Conservation (phyloP, 2,888 invertebrate genomes). For the Chouioia cunea region DNA sequence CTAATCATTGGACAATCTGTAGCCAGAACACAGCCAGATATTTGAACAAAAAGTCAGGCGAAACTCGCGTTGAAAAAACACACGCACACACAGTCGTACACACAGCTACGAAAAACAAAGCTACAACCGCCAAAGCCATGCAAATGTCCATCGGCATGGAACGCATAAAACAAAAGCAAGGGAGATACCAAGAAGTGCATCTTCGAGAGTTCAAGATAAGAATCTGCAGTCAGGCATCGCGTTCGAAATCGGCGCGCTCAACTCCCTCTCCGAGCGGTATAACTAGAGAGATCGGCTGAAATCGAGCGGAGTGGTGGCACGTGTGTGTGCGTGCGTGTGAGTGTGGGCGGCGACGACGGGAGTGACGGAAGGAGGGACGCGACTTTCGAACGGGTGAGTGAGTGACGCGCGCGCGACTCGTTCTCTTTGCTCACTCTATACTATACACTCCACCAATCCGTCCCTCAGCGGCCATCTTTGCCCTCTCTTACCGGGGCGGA, state of each 20-base stretch:
- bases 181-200: slow-evolving; percentile 28
- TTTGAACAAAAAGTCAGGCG: too few relatives aligned
- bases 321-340: slow-evolving; percentile 18
- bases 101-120: neutral
- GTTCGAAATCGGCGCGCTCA: slow-evolving; percentile 34
- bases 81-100: neutral
- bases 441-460: slow-evolving; percentile 73
- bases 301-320: neutral
- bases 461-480: slow-evolving; percentile 75
- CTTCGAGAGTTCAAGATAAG: slow-evolving; percentile 27
- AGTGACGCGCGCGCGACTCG: slow-evolving; percentile 50
- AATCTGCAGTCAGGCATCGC: slow-evolving; percentile 25
- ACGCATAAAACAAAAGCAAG: slow-evolving; percentile 25
- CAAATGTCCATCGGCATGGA: too few relatives aligned
- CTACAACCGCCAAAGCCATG: too few relatives aligned
- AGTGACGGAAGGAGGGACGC: slow-evolving; percentile 60
- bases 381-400: slow-evolving; percentile 53
- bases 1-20: too few relatives aligned
- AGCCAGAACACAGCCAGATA: too few relatives aligned
- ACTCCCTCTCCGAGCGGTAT: neutral
- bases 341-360: slow-evolving; percentile 47
- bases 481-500: slow-evolving; percentile 73
- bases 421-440: neutral
- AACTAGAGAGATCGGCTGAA: slow-evolving; percentile 31
- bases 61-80: slow-evolving; percentile 16